These are phyloP conservation scores for Cerceris ruficornis DNA, from an alignment of 2,888 invertebrate species.

Conservation along the genomic window DNA sequence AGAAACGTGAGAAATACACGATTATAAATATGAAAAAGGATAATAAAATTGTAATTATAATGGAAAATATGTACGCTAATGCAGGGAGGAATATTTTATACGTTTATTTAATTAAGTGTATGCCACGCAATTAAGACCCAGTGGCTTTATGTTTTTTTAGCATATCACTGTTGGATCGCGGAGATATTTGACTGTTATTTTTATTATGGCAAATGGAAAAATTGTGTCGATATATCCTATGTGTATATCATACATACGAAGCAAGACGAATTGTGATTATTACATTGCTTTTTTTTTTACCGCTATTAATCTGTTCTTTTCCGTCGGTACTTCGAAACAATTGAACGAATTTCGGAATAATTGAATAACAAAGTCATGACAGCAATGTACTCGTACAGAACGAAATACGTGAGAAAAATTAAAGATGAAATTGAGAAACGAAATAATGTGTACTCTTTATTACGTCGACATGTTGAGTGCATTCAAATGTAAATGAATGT, in stretches of 20 bases:
- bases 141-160: conserved; percentile 68
- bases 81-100: conserved; percentile 75
- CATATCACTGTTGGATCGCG: conserved; percentile 46
- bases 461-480: conserved; percentile 2
- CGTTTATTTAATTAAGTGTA: conserved; percentile 77
- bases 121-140: conserved; percentile 45
- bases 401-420: conserved; percentile 63
- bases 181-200: conserved; percentile 52
- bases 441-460: conserved; percentile 20
- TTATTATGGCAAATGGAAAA: conserved; percentile 35
- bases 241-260: conserved; percentile 18
- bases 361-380: conserved; percentile 53
- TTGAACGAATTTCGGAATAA: conserved; percentile 58
- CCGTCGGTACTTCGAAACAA: conserved; percentile 51
- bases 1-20: conserved; percentile 67
- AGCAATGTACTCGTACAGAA: conserved; percentile 70
- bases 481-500: background rate
- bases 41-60: conserved; percentile 72
- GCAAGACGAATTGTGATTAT: conserved; percentile 36
- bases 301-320: conserved; percentile 55
- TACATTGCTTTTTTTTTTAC: conserved; percentile 67
- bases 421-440: conserved; percentile 63
- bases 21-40: conserved; percentile 68
- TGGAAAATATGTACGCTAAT: conserved; percentile 68
- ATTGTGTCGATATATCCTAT: conserved; percentile 20